phyloP scores from a whole-genome alignment of 2,113 vertebrate genomes.

The Meles meles region DNA sequence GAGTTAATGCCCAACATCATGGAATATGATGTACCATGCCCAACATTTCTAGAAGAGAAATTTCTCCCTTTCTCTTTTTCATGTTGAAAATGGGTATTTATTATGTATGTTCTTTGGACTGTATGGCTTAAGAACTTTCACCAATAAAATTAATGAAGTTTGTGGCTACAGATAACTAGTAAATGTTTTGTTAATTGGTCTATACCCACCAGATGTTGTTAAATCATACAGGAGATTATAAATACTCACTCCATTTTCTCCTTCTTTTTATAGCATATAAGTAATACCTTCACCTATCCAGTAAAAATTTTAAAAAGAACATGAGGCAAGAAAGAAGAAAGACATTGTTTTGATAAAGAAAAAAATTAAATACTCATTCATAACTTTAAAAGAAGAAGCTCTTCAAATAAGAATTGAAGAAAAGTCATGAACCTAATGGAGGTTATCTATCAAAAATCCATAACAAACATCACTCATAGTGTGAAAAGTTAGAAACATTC shows the following conservation, averaged over 20 bases:
- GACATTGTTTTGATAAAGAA: neutral
- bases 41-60: neutral
- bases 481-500: neutral
- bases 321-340: neutral
- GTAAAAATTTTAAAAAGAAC: neutral
- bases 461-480: neutral
- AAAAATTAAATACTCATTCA: neutral
- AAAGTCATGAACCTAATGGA: neutral
- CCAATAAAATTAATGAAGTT: neutral
- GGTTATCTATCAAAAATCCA: neutral
- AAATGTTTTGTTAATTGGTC: neutral
- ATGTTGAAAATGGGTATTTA: neutral
- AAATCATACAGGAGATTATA: neutral
- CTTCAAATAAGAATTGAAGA: neutral
- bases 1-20: neutral
- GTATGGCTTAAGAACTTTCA: neutral
- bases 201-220: neutral
- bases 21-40: no score
- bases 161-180: neutral
- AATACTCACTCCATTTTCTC: neutral
- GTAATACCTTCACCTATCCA: neutral
- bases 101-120: neutral
- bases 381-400: neutral
- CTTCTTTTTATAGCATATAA: neutral
- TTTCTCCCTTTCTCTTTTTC: neutral